These are phyloP conservation scores for Diadophis punctatus DNA, from an alignment of 2,113 vertebrate species.

Conservation along the genomic window DNA sequence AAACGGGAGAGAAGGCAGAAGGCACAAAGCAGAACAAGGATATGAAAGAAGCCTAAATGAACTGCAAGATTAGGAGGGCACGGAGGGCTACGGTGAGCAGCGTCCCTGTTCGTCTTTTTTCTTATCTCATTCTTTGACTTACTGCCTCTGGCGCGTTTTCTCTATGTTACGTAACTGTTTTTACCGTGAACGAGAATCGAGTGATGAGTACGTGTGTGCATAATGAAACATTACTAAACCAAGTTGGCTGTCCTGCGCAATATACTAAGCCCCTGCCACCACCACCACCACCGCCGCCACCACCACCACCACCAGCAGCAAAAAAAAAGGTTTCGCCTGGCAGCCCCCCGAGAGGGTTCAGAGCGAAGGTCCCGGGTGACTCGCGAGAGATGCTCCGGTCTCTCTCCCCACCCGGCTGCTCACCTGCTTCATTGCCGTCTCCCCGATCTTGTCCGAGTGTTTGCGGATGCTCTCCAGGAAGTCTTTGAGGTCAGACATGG, in stretches of 20 bases:
- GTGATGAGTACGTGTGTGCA: neutral
- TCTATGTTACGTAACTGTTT: neutral
- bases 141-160: neutral
- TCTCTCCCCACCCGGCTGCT: constrained; percentile 10
- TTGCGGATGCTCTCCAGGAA: constrained; percentile 98
- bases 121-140: neutral
- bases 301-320: neutral
- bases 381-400: neutral
- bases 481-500: constrained; percentile 95
- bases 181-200: neutral
- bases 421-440: constrained; percentile 96
- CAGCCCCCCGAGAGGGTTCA: neutral
- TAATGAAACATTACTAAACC: neutral
- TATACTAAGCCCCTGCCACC: too few relatives aligned
- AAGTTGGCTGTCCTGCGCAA: neutral
- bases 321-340: neutral
- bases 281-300: too few relatives aligned
- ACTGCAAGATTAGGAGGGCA: neutral
- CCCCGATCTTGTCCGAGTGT: constrained; percentile 95
- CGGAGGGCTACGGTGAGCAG: too few relatives aligned
- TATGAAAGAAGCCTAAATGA: neutral
- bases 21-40: neutral
- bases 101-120: neutral
- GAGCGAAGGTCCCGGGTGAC: accelerated
- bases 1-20: neutral